Conservation (phyloP, 2,888 invertebrate genomes). For the Hypsopygia costalis region DNA sequence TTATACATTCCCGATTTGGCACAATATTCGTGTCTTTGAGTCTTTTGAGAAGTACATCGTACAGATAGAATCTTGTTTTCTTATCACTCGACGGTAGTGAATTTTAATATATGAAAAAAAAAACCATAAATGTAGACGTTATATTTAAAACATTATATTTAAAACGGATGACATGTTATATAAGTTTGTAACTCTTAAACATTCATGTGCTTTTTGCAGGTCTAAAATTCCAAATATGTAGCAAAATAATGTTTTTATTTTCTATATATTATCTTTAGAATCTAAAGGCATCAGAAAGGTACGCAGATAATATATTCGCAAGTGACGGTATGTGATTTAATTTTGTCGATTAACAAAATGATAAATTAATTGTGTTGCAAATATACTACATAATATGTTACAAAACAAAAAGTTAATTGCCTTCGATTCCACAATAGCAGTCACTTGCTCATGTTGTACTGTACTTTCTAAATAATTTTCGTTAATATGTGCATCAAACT, state of each 20-base stretch:
- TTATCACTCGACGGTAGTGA: no score
- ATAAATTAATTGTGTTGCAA: neutral
- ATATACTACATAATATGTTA: neutral
- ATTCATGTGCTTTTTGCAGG: constrained; percentile 36
- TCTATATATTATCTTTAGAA: constrained; percentile 1
- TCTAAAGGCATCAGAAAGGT: constrained; percentile 9
- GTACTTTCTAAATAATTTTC: neutral
- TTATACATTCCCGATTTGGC: no score
- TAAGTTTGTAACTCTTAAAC: neutral
- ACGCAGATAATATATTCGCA: neutral
- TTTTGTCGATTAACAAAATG: neutral
- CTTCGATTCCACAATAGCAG: neutral
- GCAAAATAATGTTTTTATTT: constrained; percentile 11
- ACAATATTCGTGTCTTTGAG: no score
- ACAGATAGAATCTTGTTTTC: no score
- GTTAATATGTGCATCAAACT: constrained; percentile 9
- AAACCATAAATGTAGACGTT: no score
- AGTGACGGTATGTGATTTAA: neutral
- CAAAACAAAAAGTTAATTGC: neutral
- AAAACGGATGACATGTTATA: no score
- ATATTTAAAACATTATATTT: no score
- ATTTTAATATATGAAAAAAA: no score
- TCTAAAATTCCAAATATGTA: constrained; percentile 18
- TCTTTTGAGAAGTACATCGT: no score
- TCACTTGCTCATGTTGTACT: neutral